Base-by-base conservation (phyloP, 2,888 invertebrate species). In the Electrophaes corylata region DNA sequence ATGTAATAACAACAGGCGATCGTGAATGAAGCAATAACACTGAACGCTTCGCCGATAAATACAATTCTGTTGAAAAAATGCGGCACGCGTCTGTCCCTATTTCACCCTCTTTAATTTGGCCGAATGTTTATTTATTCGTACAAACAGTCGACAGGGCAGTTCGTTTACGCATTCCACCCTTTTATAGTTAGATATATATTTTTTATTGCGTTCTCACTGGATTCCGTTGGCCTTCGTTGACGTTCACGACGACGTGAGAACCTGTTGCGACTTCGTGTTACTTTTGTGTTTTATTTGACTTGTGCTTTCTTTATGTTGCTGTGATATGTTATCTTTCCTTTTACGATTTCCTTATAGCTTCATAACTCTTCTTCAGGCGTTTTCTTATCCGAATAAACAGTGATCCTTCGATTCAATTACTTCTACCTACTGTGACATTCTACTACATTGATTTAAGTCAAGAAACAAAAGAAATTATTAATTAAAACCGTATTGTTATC, bases 81-180 rank as follows among this genome's bases (percentile, higher is more conserved):
- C 63, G 60, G 67, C 70, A 66, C 70, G 71, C 71, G 64, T 68
- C 54, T 65, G 65, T 67, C 70, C 71, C 69, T 69, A 72, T 66
- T 67, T 71, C 71, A 72, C 78, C 77, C 82, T 79, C 79, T 84
- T 84, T 87, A 86, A 87, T 86, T 88, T 84, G 75, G 72, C 76
- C 75, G 75, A 79, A 81, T 84, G 84, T 87, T 84, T 87, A 84
- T 86, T 86, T 87, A 86, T 85, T 83, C 71, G 77, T 68, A 76
- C 81, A 78, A 80, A 78, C 77, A 81, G 76, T 69, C 74, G 78
- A 76, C 77, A 72, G 78, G 76, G 73, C 78, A 81, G 80, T 80
- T 77, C 79, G 79, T 78, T 81, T 80, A 73, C 81, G 80, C 80
- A 83, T 84, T 82, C 80, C 79, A 71, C 78, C 78, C 78, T 74